A percentile compares a stretch with the other conserved stretches of the same genome.
phyloP scores from a whole-genome alignment of 2,797 vertebrate species.

The Danio aesculapii region DNA sequence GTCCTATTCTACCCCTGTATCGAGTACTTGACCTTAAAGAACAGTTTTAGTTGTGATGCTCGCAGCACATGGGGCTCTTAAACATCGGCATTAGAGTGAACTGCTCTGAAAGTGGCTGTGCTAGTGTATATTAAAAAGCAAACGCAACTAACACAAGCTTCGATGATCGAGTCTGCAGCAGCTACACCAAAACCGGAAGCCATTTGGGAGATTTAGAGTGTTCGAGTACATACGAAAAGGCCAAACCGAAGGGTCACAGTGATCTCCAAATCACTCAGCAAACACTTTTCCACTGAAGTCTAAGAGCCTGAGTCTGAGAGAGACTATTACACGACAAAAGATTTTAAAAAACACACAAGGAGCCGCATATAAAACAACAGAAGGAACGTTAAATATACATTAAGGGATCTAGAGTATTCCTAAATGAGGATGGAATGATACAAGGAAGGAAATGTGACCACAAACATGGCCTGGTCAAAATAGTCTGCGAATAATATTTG shows the following conservation, averaged over 20 bases:
- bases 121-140: conserved; percentile 21
- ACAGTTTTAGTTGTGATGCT: conserved; percentile 57
- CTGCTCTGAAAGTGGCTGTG: conserved; percentile 31
- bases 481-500: neutral
- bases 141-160: neutral
- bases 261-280: conserved; percentile 35
- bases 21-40: conserved; percentile 63
- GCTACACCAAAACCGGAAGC: conserved; percentile 39
- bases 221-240: conserved; percentile 22
- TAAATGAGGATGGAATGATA: conserved; percentile 25
- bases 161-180: neutral
- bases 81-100: conserved; percentile 64
- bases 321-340: conserved; percentile 11
- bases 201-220: conserved; percentile 17
- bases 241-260: conserved; percentile 24
- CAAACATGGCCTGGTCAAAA: neutral
- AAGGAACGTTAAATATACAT: conserved; percentile 1
- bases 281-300: conserved; percentile 39
- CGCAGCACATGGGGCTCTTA: conserved; percentile 51
- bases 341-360: conserved; percentile 1
- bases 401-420: conserved; percentile 10
- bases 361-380: conserved; percentile 9
- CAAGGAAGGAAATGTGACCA: conserved; percentile 19
- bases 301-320: conserved; percentile 23
- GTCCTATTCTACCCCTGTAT: conserved; percentile 79